Conservation (phyloP, 2,113 vertebrate genomes). For the Machaerirhynchus nigripectus region DNA sequence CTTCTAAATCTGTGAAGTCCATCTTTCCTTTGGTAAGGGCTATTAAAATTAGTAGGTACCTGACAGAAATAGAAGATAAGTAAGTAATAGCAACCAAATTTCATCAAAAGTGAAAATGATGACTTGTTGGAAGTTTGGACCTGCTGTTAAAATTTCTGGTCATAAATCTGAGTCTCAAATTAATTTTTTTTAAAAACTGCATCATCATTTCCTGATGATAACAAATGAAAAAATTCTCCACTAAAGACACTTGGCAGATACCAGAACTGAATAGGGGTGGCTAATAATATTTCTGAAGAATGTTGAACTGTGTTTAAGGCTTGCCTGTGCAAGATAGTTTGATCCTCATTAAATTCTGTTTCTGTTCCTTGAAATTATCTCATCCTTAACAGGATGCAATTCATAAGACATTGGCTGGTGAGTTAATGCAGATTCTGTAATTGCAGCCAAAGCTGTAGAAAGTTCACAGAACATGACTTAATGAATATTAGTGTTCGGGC, state of each 20-base stretch:
- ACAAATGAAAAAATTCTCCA: neutral
- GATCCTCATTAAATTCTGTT: neutral
- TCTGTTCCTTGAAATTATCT: constrained; percentile 17
- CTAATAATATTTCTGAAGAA: neutral
- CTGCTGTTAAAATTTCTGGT: neutral
- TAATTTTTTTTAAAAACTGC: neutral
- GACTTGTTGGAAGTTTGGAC: neutral
- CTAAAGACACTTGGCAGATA: neutral
- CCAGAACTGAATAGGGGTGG: neutral
- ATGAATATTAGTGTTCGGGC: neutral
- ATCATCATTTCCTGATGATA: neutral
- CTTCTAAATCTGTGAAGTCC: neutral
- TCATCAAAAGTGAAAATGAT: neutral
- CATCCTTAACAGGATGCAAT: constrained; percentile 36
- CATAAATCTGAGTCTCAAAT: neutral
- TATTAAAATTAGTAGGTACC: neutral
- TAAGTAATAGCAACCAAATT: neutral
- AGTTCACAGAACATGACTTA: constrained; percentile 22
- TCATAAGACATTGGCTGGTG: constrained; percentile 4
- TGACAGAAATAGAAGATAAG: neutral
- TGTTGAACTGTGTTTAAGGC: neutral
- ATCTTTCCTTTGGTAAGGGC: neutral
- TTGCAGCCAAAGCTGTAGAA: neutral
- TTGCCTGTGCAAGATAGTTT: neutral
- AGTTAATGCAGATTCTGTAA: constrained; percentile 24